Evolutionary conservation across 2,888 invertebrate genomes (phyloP).

Genomic region (Machimus rusticus): DNA sequence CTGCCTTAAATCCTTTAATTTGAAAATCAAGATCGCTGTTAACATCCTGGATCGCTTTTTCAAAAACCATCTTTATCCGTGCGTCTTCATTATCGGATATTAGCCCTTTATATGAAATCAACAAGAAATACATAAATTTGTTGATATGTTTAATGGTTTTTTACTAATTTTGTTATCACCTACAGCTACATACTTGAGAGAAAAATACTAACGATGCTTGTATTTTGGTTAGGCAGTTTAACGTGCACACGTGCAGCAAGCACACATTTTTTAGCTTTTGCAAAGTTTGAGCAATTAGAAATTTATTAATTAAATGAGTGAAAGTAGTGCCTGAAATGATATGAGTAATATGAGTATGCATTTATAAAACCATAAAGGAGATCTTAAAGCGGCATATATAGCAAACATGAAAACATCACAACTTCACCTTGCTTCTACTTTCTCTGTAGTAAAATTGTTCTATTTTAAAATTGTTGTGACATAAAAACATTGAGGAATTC

Average conservation of each 20-base stretch:
- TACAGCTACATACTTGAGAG: too few species aligned
- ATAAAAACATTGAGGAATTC: neutral
- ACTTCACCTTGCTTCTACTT: neutral
- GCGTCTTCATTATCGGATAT: constrained; percentile 55
- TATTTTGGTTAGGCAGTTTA: too few species aligned
- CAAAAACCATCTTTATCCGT: constrained; percentile 58
- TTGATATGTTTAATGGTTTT: neutral
- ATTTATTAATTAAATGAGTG: too few species aligned
- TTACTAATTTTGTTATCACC: too few species aligned
- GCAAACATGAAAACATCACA: neutral
- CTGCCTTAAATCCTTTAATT: constrained; percentile 55
- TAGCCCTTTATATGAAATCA: constrained; percentile 52
- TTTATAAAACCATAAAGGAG: too few species aligned
- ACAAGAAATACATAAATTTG: neutral
- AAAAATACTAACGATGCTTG: too few species aligned
- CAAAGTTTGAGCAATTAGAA: too few species aligned
- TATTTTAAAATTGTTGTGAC: neutral
- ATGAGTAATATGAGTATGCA: too few species aligned
- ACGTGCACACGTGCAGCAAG: too few species aligned
- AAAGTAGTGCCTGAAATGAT: too few species aligned
- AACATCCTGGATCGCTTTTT: constrained; percentile 57
- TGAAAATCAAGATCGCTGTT: constrained; percentile 55
- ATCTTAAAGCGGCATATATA: neutral
- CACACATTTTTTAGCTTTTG: too few species aligned
- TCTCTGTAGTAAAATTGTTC: neutral